These are phyloP conservation scores for Matsumyia berberina DNA, from an alignment of 2,888 invertebrate species.

Conservation along the genomic window DNA sequence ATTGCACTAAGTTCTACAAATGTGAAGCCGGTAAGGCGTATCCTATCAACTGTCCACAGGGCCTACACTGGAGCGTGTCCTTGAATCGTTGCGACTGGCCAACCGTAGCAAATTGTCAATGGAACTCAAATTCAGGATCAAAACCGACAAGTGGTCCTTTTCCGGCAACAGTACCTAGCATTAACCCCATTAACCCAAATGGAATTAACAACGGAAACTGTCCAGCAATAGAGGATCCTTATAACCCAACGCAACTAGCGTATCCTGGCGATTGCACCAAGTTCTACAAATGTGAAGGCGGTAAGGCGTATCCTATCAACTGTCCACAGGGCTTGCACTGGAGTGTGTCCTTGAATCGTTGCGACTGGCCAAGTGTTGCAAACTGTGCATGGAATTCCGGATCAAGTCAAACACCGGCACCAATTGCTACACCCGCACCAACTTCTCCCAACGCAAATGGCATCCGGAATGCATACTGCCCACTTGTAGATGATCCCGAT, in stretches of 20 bases:
- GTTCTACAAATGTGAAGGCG: slow-evolving; percentile 79
- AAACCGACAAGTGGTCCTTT: not conserved
- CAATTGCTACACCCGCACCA: not conserved
- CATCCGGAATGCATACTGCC: not conserved
- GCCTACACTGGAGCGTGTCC: no score
- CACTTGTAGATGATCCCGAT: slow-evolving; percentile 25
- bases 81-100: no score
- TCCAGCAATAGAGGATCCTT: slow-evolving; percentile 32
- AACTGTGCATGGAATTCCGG: no score
- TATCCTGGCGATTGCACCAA: slow-evolving; percentile 79
- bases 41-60: no score
- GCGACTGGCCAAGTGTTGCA: slow-evolving; percentile 78
- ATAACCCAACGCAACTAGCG: slow-evolving; percentile 72
- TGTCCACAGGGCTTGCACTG: slow-evolving; percentile 79
- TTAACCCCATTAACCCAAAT: no score
- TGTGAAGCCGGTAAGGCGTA: no score
- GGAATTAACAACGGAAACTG: not conserved
- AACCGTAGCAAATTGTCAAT: no score
- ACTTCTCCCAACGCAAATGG: not conserved
- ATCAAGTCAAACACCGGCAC: not conserved
- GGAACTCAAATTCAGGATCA: not conserved
- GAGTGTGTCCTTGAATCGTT: slow-evolving; percentile 77
- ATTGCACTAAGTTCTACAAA: no score
- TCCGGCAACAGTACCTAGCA: not conserved
- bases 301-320: slow-evolving; percentile 40